Percentiles rank a stretch among this genome's conserved stretches.
phyloP scores from a whole-genome alignment of 30 jellyfish, hydroid and myxozoan species.

The Aurelia sp. region DNA sequence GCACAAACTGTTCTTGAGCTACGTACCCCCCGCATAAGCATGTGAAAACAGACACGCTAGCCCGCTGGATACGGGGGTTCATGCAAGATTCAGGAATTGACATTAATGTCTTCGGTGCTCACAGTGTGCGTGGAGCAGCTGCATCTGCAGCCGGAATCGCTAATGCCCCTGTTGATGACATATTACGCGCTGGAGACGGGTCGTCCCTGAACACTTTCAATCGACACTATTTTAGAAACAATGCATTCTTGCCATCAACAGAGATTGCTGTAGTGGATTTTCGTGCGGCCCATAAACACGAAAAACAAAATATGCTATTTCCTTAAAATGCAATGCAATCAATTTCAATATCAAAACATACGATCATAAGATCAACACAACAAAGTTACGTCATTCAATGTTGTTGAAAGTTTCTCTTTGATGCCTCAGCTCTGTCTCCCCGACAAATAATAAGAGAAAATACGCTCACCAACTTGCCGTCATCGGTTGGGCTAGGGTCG shows the following conservation, averaged over 20 bases:
- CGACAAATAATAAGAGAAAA: too few species aligned
- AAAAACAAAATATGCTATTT: too few species aligned
- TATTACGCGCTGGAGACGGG: neutral
- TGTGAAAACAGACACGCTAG: constrained; percentile 28
- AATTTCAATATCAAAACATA: too few species aligned
- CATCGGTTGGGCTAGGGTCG: too few species aligned
- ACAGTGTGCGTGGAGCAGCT: constrained; percentile 13
- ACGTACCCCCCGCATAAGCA: constrained; percentile 25
- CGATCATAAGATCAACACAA: too few species aligned
- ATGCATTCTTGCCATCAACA: neutral
- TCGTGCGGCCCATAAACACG: neutral
- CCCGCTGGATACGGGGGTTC: constrained; percentile 30
- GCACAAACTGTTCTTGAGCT: neutral
- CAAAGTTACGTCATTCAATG: too few species aligned
- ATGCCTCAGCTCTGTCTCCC: too few species aligned
- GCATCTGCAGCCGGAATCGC: neutral
- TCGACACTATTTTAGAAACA: neutral
- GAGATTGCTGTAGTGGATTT: constrained; percentile 28
- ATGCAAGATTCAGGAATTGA: constrained; percentile 21
- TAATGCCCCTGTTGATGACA: neutral
- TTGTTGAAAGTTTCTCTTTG: too few species aligned
- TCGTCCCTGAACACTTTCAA: neutral
- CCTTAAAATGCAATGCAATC: constrained; percentile 1
- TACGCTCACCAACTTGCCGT: too few species aligned
- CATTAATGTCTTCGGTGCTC: constrained; percentile 6